These are phyloP conservation scores for Eciton burchellii DNA, from an alignment of 1,140 invertebrate genomes.

Conservation along the genomic window DNA sequence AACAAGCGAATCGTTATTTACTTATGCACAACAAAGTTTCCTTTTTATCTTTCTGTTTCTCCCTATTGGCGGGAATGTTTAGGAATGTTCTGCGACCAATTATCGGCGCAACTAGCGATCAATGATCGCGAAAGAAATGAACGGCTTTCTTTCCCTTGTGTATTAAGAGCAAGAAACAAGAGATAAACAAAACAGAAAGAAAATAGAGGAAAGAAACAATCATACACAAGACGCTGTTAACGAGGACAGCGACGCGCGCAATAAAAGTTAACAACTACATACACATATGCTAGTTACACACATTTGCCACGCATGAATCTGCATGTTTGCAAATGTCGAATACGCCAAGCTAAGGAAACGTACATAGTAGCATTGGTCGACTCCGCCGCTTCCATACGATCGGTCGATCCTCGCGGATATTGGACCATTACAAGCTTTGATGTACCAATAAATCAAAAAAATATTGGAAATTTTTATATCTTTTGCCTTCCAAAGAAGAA, in stretches of 20 bases:
- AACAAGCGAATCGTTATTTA: constrained; percentile 70
- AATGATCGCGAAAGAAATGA: constrained; percentile 37
- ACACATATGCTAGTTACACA: constrained; percentile 32
- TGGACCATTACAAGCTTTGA: constrained; percentile 36
- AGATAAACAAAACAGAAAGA: constrained; percentile 26
- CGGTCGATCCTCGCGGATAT: constrained; percentile 49
- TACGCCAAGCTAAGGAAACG: constrained; percentile 57
- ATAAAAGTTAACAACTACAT: constrained; percentile 51
- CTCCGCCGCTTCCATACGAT: constrained; percentile 52
- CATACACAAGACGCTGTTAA: constrained; percentile 33
- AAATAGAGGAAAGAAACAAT: background rate
- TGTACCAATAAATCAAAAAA: constrained; percentile 55
- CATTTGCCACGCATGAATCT: constrained; percentile 55
- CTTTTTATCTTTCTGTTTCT: constrained; percentile 57
- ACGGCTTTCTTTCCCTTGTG: constrained; percentile 50
- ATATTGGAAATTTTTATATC: constrained; percentile 56
- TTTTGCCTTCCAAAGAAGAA: constrained; percentile 41
- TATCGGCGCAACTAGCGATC: constrained; percentile 41
- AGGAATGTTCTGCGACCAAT: constrained; percentile 40
- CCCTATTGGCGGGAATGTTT: constrained; percentile 23
- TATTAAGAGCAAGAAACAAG: constrained; percentile 17
- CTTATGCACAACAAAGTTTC: constrained; percentile 70
- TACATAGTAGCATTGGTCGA: constrained; percentile 62
- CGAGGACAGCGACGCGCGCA: constrained; percentile 46
- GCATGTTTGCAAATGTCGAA: constrained; percentile 54